Evolutionary conservation across 37 sponge, comb jelly and placozoan genomes (phyloP), one percentile per base, ranked within the genome.

Genomic region (Cliona cf. orientalis): DNA sequence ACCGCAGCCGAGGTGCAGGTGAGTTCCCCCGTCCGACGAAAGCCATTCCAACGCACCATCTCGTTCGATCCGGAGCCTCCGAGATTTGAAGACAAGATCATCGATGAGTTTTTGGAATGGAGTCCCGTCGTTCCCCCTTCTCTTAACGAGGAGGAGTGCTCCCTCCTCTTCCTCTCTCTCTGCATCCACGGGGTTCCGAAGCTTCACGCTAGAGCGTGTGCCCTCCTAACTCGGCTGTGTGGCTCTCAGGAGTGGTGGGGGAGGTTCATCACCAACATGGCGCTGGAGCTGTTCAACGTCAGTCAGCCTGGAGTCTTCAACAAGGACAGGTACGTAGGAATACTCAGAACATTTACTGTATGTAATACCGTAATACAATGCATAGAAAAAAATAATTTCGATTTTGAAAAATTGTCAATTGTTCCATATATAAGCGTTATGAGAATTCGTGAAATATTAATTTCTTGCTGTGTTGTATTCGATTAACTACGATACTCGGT

Each of bases 231-330:
- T 43, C 36, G 42, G 38, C 67, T 86, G 56, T 86, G 91, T 42
- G 91, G 87, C 5, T 42, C 82, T 28, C 78, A 91, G 83, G 60
- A 58, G 2, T 91, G 91, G 91, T 91, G 91, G 91, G 87, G 91
- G 2, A 41, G 36, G 21, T 70, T 91, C 19, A 37, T 85, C 53
- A 59, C 81, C n/a, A 56, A 71, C 4, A 69, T 72, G 19, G 77
- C 76, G 46, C 6, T 37, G 5, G 42, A 53, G 9, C 82, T 88
- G n/a, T 76, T 69, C 64, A 58, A 46, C 42, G 23, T 35, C 34
- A 23, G 57, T 7, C 82, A 88, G 23, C 28, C 82, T 44, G 37
- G 56, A 38, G 38, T 67, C 26, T 88, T 88, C 45, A 60, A 81
- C 76, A 81, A 81, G 55, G 82, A 88, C 32, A 88, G 88, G 88